A percentile compares a stretch with the other conserved stretches of the same genome.
phyloP scores from a whole-genome alignment of 2,888 invertebrate genomes.

The Stegana nigrithorax region DNA sequence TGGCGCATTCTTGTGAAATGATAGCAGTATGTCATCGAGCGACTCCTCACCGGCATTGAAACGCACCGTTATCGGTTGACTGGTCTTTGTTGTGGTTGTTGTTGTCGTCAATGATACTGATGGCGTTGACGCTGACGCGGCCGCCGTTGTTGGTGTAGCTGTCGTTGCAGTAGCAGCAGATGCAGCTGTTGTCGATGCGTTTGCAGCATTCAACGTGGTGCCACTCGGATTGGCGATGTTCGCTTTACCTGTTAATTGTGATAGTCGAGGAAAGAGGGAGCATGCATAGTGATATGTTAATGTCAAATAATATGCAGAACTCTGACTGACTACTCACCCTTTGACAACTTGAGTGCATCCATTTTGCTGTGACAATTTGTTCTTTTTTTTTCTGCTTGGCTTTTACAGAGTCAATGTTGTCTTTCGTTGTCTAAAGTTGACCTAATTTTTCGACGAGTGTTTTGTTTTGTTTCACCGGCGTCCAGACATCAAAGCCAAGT shows the following conservation, averaged over 20 bases:
- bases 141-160: background rate
- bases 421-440: background rate
- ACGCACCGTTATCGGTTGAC: slow-evolving; percentile 66
- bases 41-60: slow-evolving; percentile 68
- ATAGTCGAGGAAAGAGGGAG: too few relatives aligned
- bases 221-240: too few relatives aligned
- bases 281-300: too few relatives aligned
- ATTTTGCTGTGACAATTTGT: slow-evolving; percentile 36
- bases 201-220: too few relatives aligned
- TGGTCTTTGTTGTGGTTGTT: slow-evolving; percentile 57
- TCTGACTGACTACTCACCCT: slow-evolving; percentile 54
- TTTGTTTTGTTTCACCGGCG: background rate
- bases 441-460: background rate
- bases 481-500: background rate
- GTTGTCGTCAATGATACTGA: slow-evolving; percentile 49
- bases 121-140: slow-evolving; percentile 29
- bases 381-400: background rate
- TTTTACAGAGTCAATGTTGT: background rate
- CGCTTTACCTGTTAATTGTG: background rate
- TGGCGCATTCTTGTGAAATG: slow-evolving; percentile 57
- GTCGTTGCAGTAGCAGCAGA: background rate
- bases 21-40: slow-evolving; percentile 66
- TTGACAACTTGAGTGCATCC: slow-evolving; percentile 67
- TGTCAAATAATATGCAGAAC: too few relatives aligned
- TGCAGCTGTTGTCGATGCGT: background rate